phyloP scores from a whole-genome alignment of 2,113 vertebrate genomes.

The Hydrolagus affinis region DNA sequence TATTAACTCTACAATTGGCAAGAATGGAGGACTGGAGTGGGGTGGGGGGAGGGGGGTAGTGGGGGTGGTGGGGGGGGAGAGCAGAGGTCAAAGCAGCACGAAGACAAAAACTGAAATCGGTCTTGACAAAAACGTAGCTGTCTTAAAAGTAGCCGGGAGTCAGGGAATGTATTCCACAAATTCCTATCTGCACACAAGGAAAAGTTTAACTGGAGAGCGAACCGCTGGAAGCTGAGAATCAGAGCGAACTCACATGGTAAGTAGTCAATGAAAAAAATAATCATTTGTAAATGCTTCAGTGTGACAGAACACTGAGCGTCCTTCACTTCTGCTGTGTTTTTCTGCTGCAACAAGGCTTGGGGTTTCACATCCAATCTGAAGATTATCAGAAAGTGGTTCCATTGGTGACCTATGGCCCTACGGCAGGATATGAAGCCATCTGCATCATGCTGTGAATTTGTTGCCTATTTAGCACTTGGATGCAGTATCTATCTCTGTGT shows the following conservation, averaged over 20 bases:
- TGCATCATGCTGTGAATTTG: background rate
- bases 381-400: background rate
- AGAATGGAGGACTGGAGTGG: background rate
- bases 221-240: no score
- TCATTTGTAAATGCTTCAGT: background rate
- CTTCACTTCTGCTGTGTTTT: background rate
- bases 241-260: no score
- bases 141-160: background rate
- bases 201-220: no score
- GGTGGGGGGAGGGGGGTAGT: no score
- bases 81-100: background rate
- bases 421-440: background rate
- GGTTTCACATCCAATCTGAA: background rate
- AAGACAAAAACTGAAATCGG: background rate
- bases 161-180: background rate
- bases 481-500: no score
- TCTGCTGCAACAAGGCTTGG: background rate
- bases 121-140: background rate
- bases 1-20: background rate
- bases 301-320: background rate
- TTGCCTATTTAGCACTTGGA: background rate
- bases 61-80: no score
- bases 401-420: background rate
- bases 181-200: no score
- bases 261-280: background rate